A percentile compares a stretch with the other conserved stretches of the same genome.
Conservation (phyloP, 2,888 invertebrate genomes). For the Pandemis cinnamomeana region DNA sequence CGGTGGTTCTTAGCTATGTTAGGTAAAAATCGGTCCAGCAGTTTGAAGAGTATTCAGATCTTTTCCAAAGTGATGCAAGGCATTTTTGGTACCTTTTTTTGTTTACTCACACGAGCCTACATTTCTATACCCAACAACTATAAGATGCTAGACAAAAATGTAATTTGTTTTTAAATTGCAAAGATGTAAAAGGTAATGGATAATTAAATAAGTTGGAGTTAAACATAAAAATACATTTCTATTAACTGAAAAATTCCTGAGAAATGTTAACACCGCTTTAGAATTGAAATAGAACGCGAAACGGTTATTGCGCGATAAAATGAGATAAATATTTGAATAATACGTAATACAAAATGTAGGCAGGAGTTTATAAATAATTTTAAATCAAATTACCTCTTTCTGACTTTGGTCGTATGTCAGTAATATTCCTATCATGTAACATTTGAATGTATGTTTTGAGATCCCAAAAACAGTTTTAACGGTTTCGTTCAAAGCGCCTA, state of each 20-base stretch:
- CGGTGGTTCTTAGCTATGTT: no score
- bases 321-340: background rate
- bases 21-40: no score
- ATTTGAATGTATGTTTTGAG: no score
- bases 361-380: background rate
- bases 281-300: constrained; percentile 5
- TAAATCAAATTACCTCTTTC: background rate
- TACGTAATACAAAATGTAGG: background rate
- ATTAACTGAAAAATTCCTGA: no score
- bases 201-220: background rate
- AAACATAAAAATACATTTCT: background rate
- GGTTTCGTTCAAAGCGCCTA: no score
- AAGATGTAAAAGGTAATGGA: background rate
- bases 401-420: background rate
- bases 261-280: constrained; percentile 6
- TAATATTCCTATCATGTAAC: background rate
- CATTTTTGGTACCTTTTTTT: no score
- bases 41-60: no score
- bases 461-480: no score
- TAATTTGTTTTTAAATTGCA: background rate
- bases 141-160: background rate
- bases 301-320: background rate
- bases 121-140: no score
- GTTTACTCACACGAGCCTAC: no score
- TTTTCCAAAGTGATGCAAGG: no score